Evolutionary conservation across 2,797 vertebrate genomes (phyloP), one percentile per base, ranked within the genome.

Genomic region (Ctenochaetus hawaiiensis): DNA sequence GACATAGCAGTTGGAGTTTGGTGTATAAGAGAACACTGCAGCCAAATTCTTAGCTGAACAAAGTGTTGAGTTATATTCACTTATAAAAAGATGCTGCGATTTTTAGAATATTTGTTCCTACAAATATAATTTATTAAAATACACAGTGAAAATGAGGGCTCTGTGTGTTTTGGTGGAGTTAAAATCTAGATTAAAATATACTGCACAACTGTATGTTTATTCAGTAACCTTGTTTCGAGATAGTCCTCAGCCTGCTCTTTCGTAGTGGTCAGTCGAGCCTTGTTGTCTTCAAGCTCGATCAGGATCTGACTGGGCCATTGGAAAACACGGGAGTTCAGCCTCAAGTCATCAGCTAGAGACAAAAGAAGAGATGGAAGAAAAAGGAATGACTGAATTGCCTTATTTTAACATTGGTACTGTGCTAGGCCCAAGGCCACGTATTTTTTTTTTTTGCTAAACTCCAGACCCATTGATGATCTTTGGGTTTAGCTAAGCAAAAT

Each of bases 281-380:
- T 93, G 77, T 91, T 92, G n/a, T 67, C 80, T 8, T 97, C 94
- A 83, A 97, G 96, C 65, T 96, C 75, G 17, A 63, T 78, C 60
- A 92, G 79, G 63, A 98, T 96, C 64, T 94, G 86, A n/a, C 81
- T 91, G 2, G 96, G 96, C 97, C 97, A 99, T 54, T 93, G 92
- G 83, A 98, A 96, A 74, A 97, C 91, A 7, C 41, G 71, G 54
- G 96, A 94, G 82, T 98, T 97, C 87, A 98, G 79, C 74, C 92
- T 95, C 78, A 98, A 81, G 73, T 98, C 97, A 51, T 96, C 95
- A 73, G 48, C 98, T 99, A 49, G 22, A 64, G 52, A 39, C 59
- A 9, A 65, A 10, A 58, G 17, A 67, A 37, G 48, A 45, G 20
- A 82, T 12, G 39, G 39, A 41, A 41, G 4, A 71, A 53, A 43